Conservation (phyloP, 2,113 vertebrate genomes). For the Asarcornis scutulata region DNA sequence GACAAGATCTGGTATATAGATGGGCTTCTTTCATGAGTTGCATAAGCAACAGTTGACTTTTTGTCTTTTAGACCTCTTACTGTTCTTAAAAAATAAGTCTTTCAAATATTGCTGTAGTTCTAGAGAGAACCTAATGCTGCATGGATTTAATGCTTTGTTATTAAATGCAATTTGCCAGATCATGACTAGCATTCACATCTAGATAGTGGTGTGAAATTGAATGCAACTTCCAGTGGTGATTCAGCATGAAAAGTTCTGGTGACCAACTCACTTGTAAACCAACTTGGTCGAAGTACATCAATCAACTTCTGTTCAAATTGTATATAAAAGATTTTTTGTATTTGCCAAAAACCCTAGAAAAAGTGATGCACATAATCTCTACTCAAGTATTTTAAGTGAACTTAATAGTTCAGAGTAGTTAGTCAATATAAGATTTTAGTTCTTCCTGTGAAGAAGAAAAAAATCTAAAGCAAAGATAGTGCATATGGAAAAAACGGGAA, state of each 20-base stretch:
- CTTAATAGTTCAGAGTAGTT: not conserved
- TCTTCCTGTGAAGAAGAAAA: no score
- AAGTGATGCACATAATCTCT: not conserved
- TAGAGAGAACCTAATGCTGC: not conserved
- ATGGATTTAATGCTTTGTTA: not conserved
- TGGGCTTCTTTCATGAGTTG: not conserved
- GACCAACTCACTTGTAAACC: not conserved
- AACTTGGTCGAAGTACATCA: not conserved
- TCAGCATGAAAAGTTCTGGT: not conserved
- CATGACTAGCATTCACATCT: not conserved
- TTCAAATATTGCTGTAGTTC: not conserved
- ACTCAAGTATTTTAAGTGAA: not conserved
- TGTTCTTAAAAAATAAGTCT: not conserved
- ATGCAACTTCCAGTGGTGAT: constrained; percentile 3
- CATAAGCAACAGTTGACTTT: not conserved
- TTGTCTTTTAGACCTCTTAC: not conserved
- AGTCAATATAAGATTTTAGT: not conserved
- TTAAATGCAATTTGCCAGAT: not conserved
- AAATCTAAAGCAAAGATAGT: not conserved
- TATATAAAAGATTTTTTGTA: not conserved
- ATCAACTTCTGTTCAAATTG: not conserved
- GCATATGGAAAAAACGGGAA: no score
- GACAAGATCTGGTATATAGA: not conserved
- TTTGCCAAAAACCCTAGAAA: no score
- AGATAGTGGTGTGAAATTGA: not conserved